Evolutionary conservation across 2,797 vertebrate genomes (phyloP).

Genomic region (Catharus ustulatus): DNA sequence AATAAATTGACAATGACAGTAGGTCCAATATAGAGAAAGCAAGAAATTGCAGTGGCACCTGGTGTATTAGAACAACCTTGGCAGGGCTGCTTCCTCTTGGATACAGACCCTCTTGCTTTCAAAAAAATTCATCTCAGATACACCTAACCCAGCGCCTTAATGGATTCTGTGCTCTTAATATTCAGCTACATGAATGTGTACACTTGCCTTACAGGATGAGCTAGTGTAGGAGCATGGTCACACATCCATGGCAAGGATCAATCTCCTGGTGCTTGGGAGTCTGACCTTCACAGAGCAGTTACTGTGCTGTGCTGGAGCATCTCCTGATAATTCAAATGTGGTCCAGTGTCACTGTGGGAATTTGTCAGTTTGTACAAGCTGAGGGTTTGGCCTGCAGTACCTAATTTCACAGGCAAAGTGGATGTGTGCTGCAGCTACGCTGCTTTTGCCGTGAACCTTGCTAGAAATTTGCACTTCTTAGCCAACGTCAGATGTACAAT

Average conservation of each 20-base stretch:
- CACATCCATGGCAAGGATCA: neutral
- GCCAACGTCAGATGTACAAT: neutral
- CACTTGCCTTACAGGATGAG: neutral
- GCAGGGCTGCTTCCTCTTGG: neutral
- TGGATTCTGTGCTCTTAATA: neutral
- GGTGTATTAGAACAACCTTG: neutral
- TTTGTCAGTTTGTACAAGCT: neutral
- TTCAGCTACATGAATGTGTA: neutral
- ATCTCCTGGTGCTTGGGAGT: neutral
- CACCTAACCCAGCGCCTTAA: neutral
- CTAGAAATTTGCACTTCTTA: neutral
- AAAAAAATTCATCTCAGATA: neutral
- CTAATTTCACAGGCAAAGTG: neutral
- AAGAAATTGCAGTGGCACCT: neutral
- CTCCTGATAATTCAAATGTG: neutral
- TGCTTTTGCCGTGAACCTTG: neutral
- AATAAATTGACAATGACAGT: neutral
- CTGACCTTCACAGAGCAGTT: neutral
- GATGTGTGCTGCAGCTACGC: neutral
- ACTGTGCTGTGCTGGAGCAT: neutral
- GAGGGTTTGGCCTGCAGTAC: neutral
- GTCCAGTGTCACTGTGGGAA: neutral
- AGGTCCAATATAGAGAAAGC: neutral
- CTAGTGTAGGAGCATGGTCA: neutral
- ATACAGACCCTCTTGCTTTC: neutral